Evolutionary conservation across 2,888 invertebrate genomes (phyloP).

Genomic region (Limnephilus rhombicus): DNA sequence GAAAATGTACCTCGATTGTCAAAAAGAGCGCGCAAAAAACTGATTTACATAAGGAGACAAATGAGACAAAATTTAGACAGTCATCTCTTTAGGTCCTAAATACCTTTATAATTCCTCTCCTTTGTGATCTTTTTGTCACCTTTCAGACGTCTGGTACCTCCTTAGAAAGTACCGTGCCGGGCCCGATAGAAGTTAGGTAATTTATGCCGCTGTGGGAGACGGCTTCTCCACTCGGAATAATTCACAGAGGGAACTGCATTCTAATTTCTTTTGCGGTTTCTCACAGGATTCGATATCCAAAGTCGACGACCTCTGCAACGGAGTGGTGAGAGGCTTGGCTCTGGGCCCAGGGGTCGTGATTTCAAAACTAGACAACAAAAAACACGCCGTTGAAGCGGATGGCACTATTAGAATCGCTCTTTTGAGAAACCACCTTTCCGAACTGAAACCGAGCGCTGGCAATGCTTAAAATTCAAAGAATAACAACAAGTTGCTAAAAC

Average conservation of each 20-base stretch:
- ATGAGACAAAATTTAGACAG: too few species aligned
- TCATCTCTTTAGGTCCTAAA: not conserved
- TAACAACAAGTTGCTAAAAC: too few species aligned
- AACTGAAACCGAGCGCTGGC: too few species aligned
- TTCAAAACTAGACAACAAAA: not conserved
- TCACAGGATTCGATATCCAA: not conserved
- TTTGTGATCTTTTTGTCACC: not conserved
- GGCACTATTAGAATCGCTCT: too few species aligned
- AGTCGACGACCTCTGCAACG: not conserved
- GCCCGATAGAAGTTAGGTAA: constrained; percentile 48
- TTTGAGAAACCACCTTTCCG: too few species aligned
- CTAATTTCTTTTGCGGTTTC: constrained; percentile 52
- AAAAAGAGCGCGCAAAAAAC: too few species aligned
- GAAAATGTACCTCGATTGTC: not conserved
- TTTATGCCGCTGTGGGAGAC: constrained; percentile 55
- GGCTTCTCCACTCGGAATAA: constrained; percentile 58
- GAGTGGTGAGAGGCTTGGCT: not conserved
- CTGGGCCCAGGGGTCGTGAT: not conserved
- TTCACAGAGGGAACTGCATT: constrained; percentile 59
- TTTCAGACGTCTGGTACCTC: not conserved
- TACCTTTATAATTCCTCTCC: not conserved
- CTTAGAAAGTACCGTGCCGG: not conserved
- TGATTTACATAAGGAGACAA: too few species aligned
- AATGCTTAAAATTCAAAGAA: too few species aligned
- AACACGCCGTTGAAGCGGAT: not conserved